Evolutionary conservation across 2,888 invertebrate genomes (phyloP).

Genomic region (Cataglyphis rosenhaueri): DNA sequence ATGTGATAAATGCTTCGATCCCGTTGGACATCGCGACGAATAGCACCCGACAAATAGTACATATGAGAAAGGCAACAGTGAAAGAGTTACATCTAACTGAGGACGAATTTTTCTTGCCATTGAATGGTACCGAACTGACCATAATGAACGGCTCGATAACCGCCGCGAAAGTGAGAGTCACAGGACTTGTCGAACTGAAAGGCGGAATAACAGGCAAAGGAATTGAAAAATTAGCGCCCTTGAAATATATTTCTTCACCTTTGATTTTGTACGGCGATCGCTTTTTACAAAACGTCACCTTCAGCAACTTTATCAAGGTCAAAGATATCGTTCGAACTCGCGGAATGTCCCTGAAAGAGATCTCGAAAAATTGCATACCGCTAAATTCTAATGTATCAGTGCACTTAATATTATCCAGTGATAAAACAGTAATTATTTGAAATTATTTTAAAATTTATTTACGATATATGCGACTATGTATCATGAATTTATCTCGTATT

Average conservation of each 20-base stretch:
- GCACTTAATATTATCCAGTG: conserved; percentile 82
- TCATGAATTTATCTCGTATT: conserved; percentile 20
- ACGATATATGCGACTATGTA: not conserved
- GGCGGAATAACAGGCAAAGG: conserved; percentile 86
- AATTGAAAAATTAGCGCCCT: conserved; percentile 85
- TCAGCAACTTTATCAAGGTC: conserved; percentile 84
- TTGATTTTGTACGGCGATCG: conserved; percentile 85
- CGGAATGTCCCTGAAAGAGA: conserved; percentile 79
- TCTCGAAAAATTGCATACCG: conserved; percentile 82
- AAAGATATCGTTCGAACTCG: conserved; percentile 79
- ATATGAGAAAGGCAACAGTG: conserved; percentile 56
- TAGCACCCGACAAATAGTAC: conserved; percentile 63
- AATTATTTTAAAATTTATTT: conserved; percentile 24
- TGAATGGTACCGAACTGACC: conserved; percentile 65
- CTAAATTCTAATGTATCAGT: conserved; percentile 80
- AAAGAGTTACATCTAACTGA: conserved; percentile 69
- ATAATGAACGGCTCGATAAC: conserved; percentile 71
- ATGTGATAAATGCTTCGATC: conserved; percentile 58
- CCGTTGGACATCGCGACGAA: conserved; percentile 68
- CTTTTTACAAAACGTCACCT: conserved; percentile 85
- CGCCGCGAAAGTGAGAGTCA: conserved; percentile 66
- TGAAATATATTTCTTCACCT: conserved; percentile 84
- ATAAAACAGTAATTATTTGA: conserved; percentile 75
- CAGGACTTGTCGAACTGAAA: conserved; percentile 85
- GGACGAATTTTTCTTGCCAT: conserved; percentile 75